Conservation (phyloP, 35 echinoderm and acorn worm genomes). For the Patiria miniata region DNA sequence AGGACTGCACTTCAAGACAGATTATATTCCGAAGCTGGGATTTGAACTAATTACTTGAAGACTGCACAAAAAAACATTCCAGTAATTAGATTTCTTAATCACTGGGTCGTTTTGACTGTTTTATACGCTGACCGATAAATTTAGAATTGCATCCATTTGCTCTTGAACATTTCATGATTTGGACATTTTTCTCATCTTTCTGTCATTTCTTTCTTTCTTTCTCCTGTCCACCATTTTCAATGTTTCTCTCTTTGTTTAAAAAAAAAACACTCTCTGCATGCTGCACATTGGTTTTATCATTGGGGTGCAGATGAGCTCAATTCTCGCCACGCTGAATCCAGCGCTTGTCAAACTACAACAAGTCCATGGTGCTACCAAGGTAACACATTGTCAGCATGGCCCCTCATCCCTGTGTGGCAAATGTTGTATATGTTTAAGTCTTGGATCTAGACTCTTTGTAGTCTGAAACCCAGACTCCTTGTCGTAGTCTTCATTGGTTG, state of each 20-base stretch:
- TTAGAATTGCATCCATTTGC: no score
- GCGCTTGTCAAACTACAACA: conserved; percentile 95
- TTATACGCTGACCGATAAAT: no score
- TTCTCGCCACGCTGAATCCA: conserved; percentile 95
- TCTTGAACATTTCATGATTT: not conserved
- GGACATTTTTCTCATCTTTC: not conserved
- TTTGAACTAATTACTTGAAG: no score
- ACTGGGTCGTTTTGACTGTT: no score
- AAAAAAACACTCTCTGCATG: not conserved
- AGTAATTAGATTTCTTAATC: no score
- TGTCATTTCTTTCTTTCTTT: not conserved
- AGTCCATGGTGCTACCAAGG: conserved; percentile 82
- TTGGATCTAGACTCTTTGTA: no score
- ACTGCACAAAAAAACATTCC: no score
- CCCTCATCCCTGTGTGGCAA: not conserved
- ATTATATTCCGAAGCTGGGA: no score
- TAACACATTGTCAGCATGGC: conserved; percentile 33
- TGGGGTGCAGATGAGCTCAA: conserved; percentile 80
- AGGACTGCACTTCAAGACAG: no score
- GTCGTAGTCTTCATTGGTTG: no score
- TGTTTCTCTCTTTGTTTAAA: not conserved
- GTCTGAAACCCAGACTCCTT: no score
- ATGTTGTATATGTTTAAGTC: no score
- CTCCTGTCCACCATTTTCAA: not conserved
- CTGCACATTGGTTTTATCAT: not conserved